Evolutionary conservation across 2,113 vertebrate species (phyloP).

Genomic region (Conger conger): DNA sequence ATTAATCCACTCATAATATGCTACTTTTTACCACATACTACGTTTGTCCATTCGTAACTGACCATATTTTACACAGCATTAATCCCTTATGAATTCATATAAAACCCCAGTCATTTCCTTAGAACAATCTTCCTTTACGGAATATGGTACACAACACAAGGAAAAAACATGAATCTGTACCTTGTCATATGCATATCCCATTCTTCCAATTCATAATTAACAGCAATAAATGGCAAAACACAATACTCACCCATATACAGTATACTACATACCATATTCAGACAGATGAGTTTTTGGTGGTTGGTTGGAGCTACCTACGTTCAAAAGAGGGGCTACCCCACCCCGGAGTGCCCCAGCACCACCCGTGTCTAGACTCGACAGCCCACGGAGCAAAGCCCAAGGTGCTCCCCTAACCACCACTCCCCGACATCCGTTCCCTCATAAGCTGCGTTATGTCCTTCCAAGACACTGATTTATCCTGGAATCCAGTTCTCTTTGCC

Average conservation of each 20-base stretch:
- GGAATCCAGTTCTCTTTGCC: slow-evolving; percentile 52
- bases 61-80: too few species aligned
- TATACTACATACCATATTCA: not conserved
- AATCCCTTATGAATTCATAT: not conserved
- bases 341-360: not conserved
- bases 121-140: not conserved
- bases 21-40: not conserved
- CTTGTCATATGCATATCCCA: not conserved
- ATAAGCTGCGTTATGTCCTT: slow-evolving; percentile 34
- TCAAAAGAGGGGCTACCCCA: not conserved
- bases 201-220: too few species aligned
- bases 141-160: not conserved
- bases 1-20: not conserved
- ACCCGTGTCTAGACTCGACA: not conserved
- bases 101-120: not conserved
- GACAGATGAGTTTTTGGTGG: not conserved
- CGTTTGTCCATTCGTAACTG: not conserved
- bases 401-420: not conserved
- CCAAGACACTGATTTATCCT: slow-evolving; percentile 60
- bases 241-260: not conserved
- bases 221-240: too few species aligned
- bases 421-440: slow-evolving; percentile 34
- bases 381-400: not conserved
- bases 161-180: not conserved
- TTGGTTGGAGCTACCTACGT: not conserved